Evolutionary conservation across 2,888 invertebrate genomes (phyloP), one percentile per base, ranked within the genome.

Genomic region (Metalampra italica): DNA sequence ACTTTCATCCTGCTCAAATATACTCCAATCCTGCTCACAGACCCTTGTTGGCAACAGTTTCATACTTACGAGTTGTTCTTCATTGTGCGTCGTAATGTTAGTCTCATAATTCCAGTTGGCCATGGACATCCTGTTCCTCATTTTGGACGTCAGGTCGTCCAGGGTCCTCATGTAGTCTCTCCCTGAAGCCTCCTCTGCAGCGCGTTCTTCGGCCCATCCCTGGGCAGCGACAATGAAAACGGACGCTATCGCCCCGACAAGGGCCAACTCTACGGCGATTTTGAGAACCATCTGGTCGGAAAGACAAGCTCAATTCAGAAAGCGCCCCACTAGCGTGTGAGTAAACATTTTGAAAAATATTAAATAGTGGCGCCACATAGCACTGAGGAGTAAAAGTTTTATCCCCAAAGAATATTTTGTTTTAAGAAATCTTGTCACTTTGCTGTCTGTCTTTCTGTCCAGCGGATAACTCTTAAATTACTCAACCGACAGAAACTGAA

Each of bases 61-160:
- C 22, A 29, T 13, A 22, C 50, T 44, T 50, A 90, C 85, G 71
- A 87, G 82, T 11, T 64, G 62, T 32, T 91, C 90, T 47, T 94
- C 90, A 76, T 93, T 96, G 47, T 90, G 86, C 15, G 92, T 91
- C 0, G 94, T 96, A 11, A 96, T 90, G 71, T 96, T 94, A 0
- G 94, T 92, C 30, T 92, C 92, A 67, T 95, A 95, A 9, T 91
- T 90, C 96, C 96, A 96, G 11, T 90, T 82, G 0, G 94, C 94
- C n/a, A 93, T 63, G 0, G 87, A 74, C 43, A 81, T 84, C 49
- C 87, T 85, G 62, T 94, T 93, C 48, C 75, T 89, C 46, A 91
- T 87, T 46, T 85, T 82, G 0, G 91, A 90, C 14, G 89, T 82
- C 47, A 91, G 80, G n/a, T 88, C 90, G 59, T 95, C 92, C 4